These are phyloP conservation scores for Sialia sialis DNA, from an alignment of 2,113 vertebrate genomes.

Conservation along the genomic window DNA sequence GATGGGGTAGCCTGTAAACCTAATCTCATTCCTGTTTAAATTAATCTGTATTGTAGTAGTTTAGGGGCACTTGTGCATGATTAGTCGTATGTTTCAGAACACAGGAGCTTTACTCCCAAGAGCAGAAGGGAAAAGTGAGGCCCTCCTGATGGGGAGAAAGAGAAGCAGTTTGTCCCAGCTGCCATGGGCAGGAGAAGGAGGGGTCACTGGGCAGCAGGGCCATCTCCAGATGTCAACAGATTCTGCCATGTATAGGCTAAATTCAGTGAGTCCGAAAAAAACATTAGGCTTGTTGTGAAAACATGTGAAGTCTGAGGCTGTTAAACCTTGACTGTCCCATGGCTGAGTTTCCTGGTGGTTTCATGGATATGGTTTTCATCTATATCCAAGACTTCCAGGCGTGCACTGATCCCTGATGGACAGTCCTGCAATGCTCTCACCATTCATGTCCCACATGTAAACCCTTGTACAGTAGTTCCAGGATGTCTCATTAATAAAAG, in stretches of 20 bases:
- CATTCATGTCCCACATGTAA: not conserved
- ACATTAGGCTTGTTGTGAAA: not conserved
- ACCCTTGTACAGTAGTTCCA: not conserved
- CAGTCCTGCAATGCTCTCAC: not conserved
- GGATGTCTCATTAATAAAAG: not conserved
- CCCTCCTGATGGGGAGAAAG: not conserved
- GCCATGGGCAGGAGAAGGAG: not conserved
- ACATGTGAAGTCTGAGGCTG: not conserved
- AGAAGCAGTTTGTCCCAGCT: not conserved
- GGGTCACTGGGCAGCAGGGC: accelerated
- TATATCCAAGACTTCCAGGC: not conserved
- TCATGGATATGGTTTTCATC: no score
- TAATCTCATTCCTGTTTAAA: constrained; percentile 29
- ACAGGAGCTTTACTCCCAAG: not conserved
- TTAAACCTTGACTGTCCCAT: not conserved
- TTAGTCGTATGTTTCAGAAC: not conserved
- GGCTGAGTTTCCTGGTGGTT: not conserved
- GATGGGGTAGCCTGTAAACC: not conserved
- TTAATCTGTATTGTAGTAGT: not conserved
- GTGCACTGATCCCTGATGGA: not conserved
- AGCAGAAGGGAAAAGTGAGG: not conserved
- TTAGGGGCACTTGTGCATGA: not conserved
- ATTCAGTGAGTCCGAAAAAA: not conserved
- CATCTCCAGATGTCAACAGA: not conserved
- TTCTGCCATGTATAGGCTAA: not conserved